Base-by-base conservation (phyloP, 2,888 invertebrate species). In the Campoletis raptor region DNA sequence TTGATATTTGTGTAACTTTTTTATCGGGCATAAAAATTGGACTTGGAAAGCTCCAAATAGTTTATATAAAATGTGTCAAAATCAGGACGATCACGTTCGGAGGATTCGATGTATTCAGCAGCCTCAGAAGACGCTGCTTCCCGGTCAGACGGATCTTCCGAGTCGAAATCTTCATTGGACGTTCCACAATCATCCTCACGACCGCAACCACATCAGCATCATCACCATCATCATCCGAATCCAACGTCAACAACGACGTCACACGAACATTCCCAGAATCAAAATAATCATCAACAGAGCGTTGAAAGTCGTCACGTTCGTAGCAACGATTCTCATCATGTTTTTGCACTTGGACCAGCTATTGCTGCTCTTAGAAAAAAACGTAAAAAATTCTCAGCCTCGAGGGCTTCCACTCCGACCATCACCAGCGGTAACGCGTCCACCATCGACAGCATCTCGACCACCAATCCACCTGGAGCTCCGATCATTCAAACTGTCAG, bases 311-410 rank as follows among this genome's bases (percentile, higher is more conserved):
- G 82, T 21, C 74, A 85, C 72, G 80, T 72, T 70, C 86, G 70
- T 66, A 83, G 42, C 78, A 90, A 91, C 89, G 94, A 90, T 90
- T 94, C 92, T 86, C 95, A 92, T 83, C 92, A 92, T 88, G 90
- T 92, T 86, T 92, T 94, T 74, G 88, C 91, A 18, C 67, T 93
- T 18, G 92, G 92, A 1, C 92, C 93, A 42, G 97, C 97, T 79
- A 95, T 97, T 88, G 97, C 97, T 1, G 96, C 97, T 37, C 95
- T 98, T 81, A 97, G 97, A 93, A 96, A 96, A 92, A 98, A 97
- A 94, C 96, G 97, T 88, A 97, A 97, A 94, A 97, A 97, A 94
- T 98, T 97, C 94, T 97, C 97, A 0, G 96, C 97, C 88, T 97
- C 97, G 85, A 95, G 97, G 90, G 96, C 97, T 87, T 96, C 96